Evolutionary conservation across 1,140 invertebrate species (phyloP), one percentile per base, ranked within the genome.

Genomic region (Hyles euphorbiae): DNA sequence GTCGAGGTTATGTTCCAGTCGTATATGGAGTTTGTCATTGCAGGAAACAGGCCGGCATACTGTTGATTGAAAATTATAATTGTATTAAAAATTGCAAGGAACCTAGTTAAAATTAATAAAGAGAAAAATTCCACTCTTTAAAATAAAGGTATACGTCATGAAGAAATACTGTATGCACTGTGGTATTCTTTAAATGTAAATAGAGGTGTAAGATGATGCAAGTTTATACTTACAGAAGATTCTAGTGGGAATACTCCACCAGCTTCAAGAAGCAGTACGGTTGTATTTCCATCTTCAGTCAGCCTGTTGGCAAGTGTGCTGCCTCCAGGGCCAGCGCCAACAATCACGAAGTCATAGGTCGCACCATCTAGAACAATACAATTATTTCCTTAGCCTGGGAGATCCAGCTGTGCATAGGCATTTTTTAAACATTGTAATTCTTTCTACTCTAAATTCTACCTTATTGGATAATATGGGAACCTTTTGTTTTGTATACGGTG

Each of bases 291-390:
- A 43, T 52, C 43, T 50, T 83, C 82, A 6, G 90, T 81, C 7
- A 92, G 63, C 53, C 91, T 74, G 56, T 77, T 89, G 2, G 91
- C 91, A 34, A 92, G 51, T 5, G 91, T 89, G 52, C 82, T 83
- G 5, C 91, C 91, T 1, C 90, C 89, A 2, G 90, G 85, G 33
- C 91, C 67, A 9, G 44, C 63, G 3, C 67, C 67, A 0, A 62
- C 52, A 3, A 65, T 53, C 5, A 68, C 55, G 34, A 54, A 62
- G 55, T 61, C 60, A 10, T 33, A 59, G 10, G 22, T 12, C 3
- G 11, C 56, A 32, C n/a, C 46, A 61, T 53, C 55, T 61, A 43
- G 3, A 45, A 54, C 9, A 12, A 12, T 5, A 40, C 8, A 40
- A 5, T 40, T 40, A 2, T 22, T 22, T 22, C 22, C 22, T 22